Evolutionary conservation across 2,888 invertebrate species (phyloP), one percentile per base, ranked within the genome.

Genomic region (Ceraclea dissimilis): DNA sequence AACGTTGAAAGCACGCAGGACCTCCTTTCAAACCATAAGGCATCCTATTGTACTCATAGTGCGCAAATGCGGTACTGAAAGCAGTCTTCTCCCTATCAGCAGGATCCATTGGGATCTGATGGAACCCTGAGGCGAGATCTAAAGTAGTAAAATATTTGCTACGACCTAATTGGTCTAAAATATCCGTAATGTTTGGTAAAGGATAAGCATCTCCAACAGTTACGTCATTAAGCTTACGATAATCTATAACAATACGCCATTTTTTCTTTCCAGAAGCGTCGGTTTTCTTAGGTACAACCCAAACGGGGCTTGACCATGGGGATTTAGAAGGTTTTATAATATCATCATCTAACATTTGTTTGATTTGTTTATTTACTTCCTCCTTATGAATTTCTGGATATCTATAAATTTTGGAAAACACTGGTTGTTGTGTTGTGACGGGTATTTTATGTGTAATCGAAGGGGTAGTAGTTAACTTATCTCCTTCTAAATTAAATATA

Each of bases 381-480:
- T 60, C 51, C 60, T 67, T 66, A 54, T 66, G 65, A 8, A 63
- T 50, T 60, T 67, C 61, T 10, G 65, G 67, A 49, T 62, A 67
- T 39, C 65, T 43, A 59, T 67, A 67, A 6, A 58, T 60, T 63
- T 65, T 66, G 2, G 63, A 47, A 57, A 58, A 47, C 10, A 66
- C 62, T 8, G 65, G 67, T 26, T 49, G 56, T 5, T 56, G 22
- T 20, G 57, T 33, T n/a, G 51, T 63, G 1, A 62, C 61, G 34
- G 50, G 57, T n/a, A 67, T 67, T 49, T 62, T 57, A 49, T 65
- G 65, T 49, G 59, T 56, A 0, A 63, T 46, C 2, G 58, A 43
- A 57, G 65, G 53, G 2, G 66, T 66, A 18, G 13, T 54, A 8
- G 64, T 60, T 46, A 67, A 52, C 26, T 39, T 39, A 53, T 66